phyloP scores from a whole-genome alignment of 2,888 invertebrate species.

The Apamea crenata region DNA sequence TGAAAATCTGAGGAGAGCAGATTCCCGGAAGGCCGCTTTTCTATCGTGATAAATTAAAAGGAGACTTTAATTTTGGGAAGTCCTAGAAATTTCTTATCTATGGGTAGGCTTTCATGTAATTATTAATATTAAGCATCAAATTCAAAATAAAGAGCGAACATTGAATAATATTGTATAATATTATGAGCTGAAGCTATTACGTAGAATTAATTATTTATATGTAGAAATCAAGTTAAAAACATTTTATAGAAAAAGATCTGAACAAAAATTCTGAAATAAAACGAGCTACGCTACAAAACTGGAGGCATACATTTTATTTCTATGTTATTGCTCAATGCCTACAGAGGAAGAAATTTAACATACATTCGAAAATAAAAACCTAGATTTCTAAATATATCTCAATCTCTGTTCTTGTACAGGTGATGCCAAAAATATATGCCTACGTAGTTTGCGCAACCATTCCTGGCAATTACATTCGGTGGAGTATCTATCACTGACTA shows the following conservation, averaged over 20 bases:
- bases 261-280: neutral
- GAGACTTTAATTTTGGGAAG: neutral
- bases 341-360: constrained; percentile 8
- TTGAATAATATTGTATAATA: neutral
- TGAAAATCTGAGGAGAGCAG: neutral
- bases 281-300: neutral
- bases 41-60: neutral
- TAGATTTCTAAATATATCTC: constrained; percentile 41
- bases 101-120: neutral
- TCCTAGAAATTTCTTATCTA: neutral
- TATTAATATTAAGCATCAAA: neutral
- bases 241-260: neutral
- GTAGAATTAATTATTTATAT: neutral
- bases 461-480: constrained; percentile 31
- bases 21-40: neutral
- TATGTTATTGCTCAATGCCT: neutral
- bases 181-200: neutral
- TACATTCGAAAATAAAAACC: constrained; percentile 21
- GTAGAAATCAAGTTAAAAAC: neutral
- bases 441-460: constrained; percentile 45
- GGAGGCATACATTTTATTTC: neutral
- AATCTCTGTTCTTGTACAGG: constrained; percentile 29
- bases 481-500: constrained; percentile 17
- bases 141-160: neutral
- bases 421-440: constrained; percentile 53